Evolutionary conservation across 2,113 vertebrate genomes (phyloP).

Genomic region (Bubalus kerabau): DNA sequence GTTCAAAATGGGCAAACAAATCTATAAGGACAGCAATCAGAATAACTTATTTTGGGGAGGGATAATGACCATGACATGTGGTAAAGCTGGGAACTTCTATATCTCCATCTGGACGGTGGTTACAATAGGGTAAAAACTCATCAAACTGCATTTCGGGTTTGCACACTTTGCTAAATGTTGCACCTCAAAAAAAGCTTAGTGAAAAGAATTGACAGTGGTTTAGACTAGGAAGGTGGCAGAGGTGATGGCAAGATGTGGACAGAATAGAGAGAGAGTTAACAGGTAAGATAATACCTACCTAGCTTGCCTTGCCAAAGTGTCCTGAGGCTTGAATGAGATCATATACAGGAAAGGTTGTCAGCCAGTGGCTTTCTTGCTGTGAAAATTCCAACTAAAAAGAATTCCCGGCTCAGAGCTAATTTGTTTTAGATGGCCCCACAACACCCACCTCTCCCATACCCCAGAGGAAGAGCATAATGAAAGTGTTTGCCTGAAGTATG

Average conservation of each 20-base stretch:
- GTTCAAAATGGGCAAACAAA: background rate
- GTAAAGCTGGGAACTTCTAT: background rate
- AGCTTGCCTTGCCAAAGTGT: background rate
- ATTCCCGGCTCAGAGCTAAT: background rate
- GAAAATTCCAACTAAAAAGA: background rate
- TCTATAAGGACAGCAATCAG: background rate
- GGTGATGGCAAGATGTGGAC: background rate
- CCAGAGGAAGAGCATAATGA: background rate
- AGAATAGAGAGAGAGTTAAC: background rate
- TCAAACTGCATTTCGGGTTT: background rate
- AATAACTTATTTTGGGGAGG: background rate
- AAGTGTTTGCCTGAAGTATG: background rate
- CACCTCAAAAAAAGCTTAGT: background rate
- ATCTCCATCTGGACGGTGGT: background rate
- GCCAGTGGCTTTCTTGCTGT: background rate
- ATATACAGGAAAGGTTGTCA: background rate
- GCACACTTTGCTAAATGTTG: background rate
- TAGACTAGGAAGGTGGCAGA: background rate
- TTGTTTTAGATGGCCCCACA: background rate
- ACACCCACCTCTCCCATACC: background rate
- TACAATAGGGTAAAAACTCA: background rate
- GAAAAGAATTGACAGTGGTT: background rate
- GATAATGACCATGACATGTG: background rate
- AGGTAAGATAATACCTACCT: background rate
- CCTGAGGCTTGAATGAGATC: background rate